Evolutionary conservation across 2,113 vertebrate genomes (phyloP).

Genomic region (Crotophaga sulcirostris): DNA sequence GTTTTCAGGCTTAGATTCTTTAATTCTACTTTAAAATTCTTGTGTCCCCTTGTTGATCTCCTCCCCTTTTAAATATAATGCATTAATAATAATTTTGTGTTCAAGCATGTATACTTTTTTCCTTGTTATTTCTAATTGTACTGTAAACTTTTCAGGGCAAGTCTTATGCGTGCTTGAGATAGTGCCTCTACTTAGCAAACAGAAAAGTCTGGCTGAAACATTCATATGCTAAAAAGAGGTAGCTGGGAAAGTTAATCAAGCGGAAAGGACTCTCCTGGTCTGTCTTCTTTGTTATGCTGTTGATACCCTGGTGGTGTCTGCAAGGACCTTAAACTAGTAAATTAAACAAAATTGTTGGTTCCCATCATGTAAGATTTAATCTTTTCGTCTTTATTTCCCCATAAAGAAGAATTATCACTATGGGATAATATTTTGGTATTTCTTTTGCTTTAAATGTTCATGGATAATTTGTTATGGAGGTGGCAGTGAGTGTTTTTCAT

Average conservation of each 20-base stretch:
- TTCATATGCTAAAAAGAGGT: background rate
- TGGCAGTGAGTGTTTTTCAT: background rate
- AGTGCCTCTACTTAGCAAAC: background rate
- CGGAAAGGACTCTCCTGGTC: background rate
- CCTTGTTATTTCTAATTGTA: background rate
- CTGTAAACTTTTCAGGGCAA: background rate
- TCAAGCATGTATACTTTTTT: background rate
- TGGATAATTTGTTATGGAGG: background rate
- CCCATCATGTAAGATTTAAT: background rate
- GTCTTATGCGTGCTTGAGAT: background rate
- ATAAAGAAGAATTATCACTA: background rate
- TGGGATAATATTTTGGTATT: background rate
- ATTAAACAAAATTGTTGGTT: background rate
- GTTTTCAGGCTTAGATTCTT: background rate
- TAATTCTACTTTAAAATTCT: background rate
- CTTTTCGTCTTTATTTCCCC: background rate
- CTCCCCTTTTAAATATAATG: background rate
- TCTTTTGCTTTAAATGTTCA: background rate
- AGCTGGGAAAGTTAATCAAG: background rate
- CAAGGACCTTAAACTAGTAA: background rate
- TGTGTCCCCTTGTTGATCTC: background rate
- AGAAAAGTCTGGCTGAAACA: background rate
- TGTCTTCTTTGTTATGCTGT: background rate
- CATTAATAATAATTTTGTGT: background rate
- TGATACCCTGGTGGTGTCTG: background rate